Conservation (phyloP, 2,888 invertebrate genomes). For the Caenorhabditis doughertyi region DNA sequence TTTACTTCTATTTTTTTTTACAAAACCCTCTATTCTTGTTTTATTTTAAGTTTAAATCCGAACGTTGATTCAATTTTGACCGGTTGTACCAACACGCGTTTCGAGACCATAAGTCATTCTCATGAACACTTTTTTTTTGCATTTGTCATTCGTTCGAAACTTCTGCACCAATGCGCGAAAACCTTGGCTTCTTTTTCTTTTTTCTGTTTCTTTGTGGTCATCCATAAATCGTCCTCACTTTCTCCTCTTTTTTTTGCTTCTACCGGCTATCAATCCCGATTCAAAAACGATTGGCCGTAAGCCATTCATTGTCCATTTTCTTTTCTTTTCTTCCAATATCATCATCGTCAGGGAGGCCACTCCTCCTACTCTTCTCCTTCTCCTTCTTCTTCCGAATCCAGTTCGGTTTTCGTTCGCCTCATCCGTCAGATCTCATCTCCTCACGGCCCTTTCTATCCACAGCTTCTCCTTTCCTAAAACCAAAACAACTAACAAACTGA, state of each 20-base stretch:
- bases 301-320: constrained; percentile 33
- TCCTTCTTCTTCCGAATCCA: constrained; percentile 41
- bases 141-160: constrained; percentile 32
- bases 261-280: constrained; percentile 63
- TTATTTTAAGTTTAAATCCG: background rate
- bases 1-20: too few relatives aligned
- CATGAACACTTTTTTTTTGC: constrained; percentile 25
- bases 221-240: constrained; percentile 56
- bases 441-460: constrained; percentile 35
- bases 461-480: constrained; percentile 35
- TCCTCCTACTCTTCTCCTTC: constrained; percentile 2
- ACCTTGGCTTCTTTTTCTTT: constrained; percentile 11
- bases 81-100: background rate
- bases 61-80: background rate
- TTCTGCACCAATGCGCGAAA: constrained; percentile 48
- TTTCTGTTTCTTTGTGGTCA: constrained; percentile 29
- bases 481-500: constrained; percentile 38
- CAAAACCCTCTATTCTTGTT: background rate
- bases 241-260: constrained; percentile 24
- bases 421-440: constrained; percentile 57
- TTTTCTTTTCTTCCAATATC: constrained; percentile 43
- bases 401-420: constrained; percentile 42
- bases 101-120: constrained; percentile 17
- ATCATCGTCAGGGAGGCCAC: constrained; percentile 47
- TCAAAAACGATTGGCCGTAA: constrained; percentile 63